Conservation (phyloP, 2,888 invertebrate species). For the Macaria notata region DNA sequence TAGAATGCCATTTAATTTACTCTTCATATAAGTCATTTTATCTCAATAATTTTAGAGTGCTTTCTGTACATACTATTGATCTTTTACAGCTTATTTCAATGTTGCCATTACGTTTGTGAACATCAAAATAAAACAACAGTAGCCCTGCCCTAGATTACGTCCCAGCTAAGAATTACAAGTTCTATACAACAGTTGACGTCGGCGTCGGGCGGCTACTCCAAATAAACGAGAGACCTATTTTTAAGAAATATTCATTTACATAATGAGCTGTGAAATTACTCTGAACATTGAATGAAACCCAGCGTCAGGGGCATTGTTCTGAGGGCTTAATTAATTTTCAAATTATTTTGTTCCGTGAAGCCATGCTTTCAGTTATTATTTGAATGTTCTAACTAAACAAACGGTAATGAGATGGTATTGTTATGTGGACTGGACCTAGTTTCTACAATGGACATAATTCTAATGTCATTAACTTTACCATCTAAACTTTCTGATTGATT, state of each 20-base stretch:
- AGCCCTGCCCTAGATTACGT: too few species aligned
- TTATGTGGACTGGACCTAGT: conserved; percentile 6
- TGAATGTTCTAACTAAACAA: conserved; percentile 17
- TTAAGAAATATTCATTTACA: conserved; percentile 52
- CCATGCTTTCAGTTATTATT: conserved; percentile 10
- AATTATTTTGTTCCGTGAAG: conserved; percentile 40
- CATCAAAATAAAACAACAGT: too few species aligned
- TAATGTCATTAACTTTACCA: too few species aligned
- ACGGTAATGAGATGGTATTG: conserved; percentile 15
- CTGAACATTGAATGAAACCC: conserved; percentile 46
- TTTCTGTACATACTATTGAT: too few species aligned
- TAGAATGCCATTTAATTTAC: too few species aligned
- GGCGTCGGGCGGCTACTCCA: conserved; percentile 16
- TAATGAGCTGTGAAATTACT: conserved; percentile 51
- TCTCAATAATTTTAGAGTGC: too few species aligned
- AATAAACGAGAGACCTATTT: conserved; percentile 36
- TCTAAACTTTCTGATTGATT: too few species aligned
- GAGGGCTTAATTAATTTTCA: conserved; percentile 51
- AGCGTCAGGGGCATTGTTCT: conserved; percentile 45
- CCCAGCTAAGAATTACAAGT: not conserved
- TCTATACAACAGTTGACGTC: conserved; percentile 15
- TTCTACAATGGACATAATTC: not conserved
- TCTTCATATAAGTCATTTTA: too few species aligned
- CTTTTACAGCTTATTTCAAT: too few species aligned
- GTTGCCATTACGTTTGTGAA: too few species aligned